Conservation (phyloP, 2,113 vertebrate genomes). For the Catharus fuscescens region DNA sequence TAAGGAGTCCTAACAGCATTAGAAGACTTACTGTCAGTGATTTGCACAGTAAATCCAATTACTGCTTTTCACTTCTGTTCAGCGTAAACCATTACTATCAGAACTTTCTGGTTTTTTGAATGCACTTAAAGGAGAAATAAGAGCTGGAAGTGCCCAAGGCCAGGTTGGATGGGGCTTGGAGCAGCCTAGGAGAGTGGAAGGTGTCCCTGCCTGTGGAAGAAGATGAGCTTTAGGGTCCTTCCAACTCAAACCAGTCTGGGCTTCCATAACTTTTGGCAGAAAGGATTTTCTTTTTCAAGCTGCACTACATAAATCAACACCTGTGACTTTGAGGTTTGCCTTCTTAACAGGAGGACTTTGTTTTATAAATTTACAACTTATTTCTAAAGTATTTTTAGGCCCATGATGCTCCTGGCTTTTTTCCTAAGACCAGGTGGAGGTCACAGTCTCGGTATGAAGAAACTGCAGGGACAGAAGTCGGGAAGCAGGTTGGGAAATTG, state of each 20-base stretch:
- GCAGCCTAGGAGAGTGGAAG: background rate
- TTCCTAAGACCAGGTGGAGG: background rate
- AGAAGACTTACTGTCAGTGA: background rate
- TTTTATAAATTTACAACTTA: background rate
- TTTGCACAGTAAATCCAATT: background rate
- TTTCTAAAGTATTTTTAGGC: background rate
- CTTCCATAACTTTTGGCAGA: background rate
- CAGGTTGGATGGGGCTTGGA: background rate
- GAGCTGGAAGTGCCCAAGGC: background rate
- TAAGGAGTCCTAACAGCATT: background rate
- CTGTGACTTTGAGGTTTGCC: background rate
- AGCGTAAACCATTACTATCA: background rate
- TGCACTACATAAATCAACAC: background rate
- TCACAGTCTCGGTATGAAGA: background rate
- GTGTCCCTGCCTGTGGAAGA: background rate
- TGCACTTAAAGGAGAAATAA: background rate
- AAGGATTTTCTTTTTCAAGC: background rate
- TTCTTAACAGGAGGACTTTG: background rate
- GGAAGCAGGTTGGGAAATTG: background rate
- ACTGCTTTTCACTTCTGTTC: background rate
- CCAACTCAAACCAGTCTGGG: background rate
- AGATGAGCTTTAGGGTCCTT: background rate
- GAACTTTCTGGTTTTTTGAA: background rate
- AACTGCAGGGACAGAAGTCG: background rate
- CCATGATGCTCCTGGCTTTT: background rate